Evolutionary conservation across 2,888 invertebrate species (phyloP).

Genomic region (Drosophila antonietae): DNA sequence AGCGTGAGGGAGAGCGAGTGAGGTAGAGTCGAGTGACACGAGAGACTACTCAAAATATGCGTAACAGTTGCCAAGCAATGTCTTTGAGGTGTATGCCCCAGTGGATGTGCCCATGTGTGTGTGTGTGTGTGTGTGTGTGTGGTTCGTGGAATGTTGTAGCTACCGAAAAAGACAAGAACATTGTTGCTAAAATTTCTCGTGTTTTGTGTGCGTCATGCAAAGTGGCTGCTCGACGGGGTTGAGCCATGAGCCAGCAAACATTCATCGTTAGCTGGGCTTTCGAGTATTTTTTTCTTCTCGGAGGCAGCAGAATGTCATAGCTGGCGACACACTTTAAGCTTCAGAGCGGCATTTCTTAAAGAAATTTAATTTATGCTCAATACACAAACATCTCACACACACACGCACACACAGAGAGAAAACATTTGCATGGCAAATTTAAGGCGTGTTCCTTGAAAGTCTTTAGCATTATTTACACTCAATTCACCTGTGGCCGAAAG

Average conservation of each 20-base stretch:
- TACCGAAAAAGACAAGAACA: slow-evolving; percentile 43
- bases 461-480: slow-evolving; percentile 60
- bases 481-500: slow-evolving; percentile 45
- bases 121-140: slow-evolving; percentile 7
- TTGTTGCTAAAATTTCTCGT: slow-evolving; percentile 55
- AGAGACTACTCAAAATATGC: slow-evolving; percentile 48
- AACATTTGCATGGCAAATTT: slow-evolving; percentile 36
- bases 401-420: background rate
- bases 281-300: background rate
- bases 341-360: slow-evolving; percentile 5
- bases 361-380: slow-evolving; percentile 33
- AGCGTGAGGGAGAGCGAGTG: slow-evolving; percentile 15
- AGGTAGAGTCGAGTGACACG: slow-evolving; percentile 15
- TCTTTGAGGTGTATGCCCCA: slow-evolving; percentile 43
- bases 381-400: background rate
- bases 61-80: slow-evolving; percentile 53
- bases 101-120: background rate
- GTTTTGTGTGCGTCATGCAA: slow-evolving; percentile 41
- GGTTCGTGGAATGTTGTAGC: slow-evolving; percentile 40
- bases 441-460: slow-evolving; percentile 23
- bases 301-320: slow-evolving; percentile 4
- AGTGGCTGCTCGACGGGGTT: slow-evolving; percentile 11
- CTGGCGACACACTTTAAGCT: slow-evolving; percentile 30
- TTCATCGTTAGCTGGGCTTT: background rate
- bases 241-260: slow-evolving; percentile 17